Evolutionary conservation across 2,888 invertebrate species (phyloP).

Genomic region (Hypselothyrea guttata): DNA sequence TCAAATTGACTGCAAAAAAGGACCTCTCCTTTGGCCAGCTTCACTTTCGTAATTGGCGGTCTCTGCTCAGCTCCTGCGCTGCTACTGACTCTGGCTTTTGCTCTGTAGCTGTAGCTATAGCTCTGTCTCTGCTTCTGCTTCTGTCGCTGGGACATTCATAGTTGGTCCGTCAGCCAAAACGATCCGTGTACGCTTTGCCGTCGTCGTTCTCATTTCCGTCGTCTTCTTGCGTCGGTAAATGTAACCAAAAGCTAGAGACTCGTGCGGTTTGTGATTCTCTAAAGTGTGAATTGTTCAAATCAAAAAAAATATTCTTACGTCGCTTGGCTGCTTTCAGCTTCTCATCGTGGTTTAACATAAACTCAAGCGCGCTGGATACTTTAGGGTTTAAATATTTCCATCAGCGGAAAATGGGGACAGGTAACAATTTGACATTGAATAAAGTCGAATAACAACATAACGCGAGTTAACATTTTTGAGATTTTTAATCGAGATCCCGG

Average conservation of each 20-base stretch:
- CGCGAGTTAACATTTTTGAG: too few relatives aligned
- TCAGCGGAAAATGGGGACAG: conserved; percentile 83
- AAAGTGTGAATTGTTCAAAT: background rate
- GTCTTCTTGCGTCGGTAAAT: conserved; percentile 57
- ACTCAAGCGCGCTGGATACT: conserved; percentile 80
- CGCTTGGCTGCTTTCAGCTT: background rate
- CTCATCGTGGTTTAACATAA: conserved; percentile 3
- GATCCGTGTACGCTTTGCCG: conserved; percentile 63
- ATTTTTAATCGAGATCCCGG: background rate
- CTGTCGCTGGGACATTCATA: conserved; percentile 60
- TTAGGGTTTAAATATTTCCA: conserved; percentile 82
- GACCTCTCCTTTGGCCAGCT: conserved; percentile 78
- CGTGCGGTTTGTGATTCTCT: conserved; percentile 28
- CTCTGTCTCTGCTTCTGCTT: conserved; percentile 36
- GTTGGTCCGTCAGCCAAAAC: conserved; percentile 79
- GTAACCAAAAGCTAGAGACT: conserved; percentile 18
- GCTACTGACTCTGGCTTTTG: conserved; percentile 39
- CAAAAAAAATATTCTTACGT: background rate
- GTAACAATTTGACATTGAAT: conserved; percentile 48
- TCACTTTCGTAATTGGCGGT: conserved; percentile 80
- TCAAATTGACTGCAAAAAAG: conserved; percentile 80
- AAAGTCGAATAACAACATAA: background rate
- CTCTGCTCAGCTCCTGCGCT: conserved; percentile 52
- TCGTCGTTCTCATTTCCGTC: conserved; percentile 25
- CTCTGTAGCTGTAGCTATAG: too few relatives aligned